Evolutionary conservation across 2,888 invertebrate genomes (phyloP).

Genomic region (Morpho deidamia): DNA sequence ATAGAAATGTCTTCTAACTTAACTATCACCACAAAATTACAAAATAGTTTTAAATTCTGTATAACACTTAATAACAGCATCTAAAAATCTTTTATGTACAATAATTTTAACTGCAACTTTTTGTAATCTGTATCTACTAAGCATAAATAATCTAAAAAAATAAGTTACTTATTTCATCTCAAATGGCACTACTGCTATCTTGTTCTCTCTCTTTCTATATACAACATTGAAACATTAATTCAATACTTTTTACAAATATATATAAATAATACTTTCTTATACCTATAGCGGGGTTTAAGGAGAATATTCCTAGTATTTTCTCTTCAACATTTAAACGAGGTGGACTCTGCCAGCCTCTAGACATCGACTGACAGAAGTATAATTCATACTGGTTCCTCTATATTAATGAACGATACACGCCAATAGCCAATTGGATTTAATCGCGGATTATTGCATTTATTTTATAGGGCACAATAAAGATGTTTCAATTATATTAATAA

Average conservation of each 20-base stretch:
- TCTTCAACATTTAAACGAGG: too few relatives aligned
- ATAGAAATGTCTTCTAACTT: background rate
- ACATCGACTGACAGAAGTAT: too few relatives aligned
- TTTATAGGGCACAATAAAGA: too few relatives aligned
- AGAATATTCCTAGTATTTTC: too few relatives aligned
- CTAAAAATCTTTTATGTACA: background rate
- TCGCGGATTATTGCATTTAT: too few relatives aligned
- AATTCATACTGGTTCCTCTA: too few relatives aligned
- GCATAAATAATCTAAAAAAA: constrained; percentile 6
- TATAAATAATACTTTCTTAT: background rate
- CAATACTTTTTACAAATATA: constrained; percentile 13
- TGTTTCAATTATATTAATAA: too few relatives aligned
- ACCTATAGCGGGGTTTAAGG: background rate
- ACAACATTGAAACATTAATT: constrained; percentile 6
- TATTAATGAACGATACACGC: too few relatives aligned
- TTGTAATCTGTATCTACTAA: background rate
- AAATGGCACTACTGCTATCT: constrained; percentile 13
- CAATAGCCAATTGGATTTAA: too few relatives aligned
- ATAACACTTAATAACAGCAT: background rate
- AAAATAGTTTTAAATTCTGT: background rate
- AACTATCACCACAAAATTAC: background rate
- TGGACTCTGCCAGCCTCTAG: too few relatives aligned
- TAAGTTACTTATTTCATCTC: constrained; percentile 5
- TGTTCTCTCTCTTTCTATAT: background rate
- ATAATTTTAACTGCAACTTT: constrained; percentile 6